These are phyloP conservation scores for Illadopsis cleaveri DNA, from an alignment of 2,113 vertebrate genomes.

Conservation along the genomic window DNA sequence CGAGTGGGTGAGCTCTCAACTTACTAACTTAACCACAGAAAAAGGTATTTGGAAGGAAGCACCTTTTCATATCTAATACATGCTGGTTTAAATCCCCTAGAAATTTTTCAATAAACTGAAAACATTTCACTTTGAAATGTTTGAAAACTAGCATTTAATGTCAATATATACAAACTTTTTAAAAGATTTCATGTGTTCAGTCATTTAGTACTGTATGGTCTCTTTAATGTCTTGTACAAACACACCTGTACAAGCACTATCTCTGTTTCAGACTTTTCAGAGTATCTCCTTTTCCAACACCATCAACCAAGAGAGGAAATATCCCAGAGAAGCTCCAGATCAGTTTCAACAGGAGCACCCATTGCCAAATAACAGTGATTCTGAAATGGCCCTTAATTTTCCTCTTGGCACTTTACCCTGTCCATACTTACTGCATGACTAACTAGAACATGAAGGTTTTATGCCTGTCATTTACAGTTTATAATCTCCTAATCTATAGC, in stretches of 20 bases:
- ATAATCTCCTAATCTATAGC: background rate
- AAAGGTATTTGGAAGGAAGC: background rate
- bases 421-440: background rate
- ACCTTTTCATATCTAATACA: background rate
- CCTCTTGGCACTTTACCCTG: background rate
- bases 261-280: background rate
- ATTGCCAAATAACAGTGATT: background rate
- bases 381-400: background rate
- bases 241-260: background rate
- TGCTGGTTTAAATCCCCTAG: fast-evolving
- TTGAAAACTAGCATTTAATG: background rate
- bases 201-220: background rate
- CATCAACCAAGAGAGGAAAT: background rate
- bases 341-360: background rate
- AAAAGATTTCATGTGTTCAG: background rate
- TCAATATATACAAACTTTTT: background rate
- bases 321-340: background rate
- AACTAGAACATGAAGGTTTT: background rate
- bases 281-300: background rate
- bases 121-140: background rate
- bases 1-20: background rate
- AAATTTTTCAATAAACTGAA: background rate
- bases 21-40: background rate
- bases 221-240: background rate
- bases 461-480: background rate